Evolutionary conservation across 2,888 invertebrate species (phyloP).

Genomic region (Drosophila subsilvestris): DNA sequence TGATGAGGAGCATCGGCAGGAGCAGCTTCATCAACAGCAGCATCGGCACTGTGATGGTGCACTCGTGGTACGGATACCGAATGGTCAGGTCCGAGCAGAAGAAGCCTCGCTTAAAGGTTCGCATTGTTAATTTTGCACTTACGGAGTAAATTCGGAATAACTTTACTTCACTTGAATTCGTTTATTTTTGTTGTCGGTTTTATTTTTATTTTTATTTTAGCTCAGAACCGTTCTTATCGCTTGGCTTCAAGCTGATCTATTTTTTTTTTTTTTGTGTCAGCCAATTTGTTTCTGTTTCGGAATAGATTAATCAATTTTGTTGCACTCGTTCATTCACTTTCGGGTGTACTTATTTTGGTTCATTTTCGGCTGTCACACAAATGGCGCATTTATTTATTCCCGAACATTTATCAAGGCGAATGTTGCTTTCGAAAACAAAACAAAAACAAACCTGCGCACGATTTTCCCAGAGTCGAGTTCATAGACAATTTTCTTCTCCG

Average conservation of each 20-base stretch:
- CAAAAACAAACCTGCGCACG: constrained; percentile 24
- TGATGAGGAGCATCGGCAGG: constrained; percentile 78
- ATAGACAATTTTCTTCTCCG: constrained; percentile 50
- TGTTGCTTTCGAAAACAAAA: constrained; percentile 17
- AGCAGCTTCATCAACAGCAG: constrained; percentile 76
- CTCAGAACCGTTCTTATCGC: constrained; percentile 46
- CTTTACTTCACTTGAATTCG: not conserved
- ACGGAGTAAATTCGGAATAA: not conserved
- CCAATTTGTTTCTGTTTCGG: constrained; percentile 25
- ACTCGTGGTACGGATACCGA: constrained; percentile 80
- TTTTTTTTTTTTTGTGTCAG: constrained; percentile 21
- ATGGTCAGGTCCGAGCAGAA: constrained; percentile 78
- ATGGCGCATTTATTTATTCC: constrained; percentile 64
- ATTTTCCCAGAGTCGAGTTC: constrained; percentile 31
- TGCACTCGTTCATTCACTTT: constrained; percentile 41
- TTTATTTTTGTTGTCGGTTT: no score
- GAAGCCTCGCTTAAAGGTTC: constrained; percentile 79
- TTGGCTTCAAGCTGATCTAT: constrained; percentile 24
- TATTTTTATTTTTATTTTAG: not conserved
- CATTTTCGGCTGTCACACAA: constrained; percentile 45
- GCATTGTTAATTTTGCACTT: constrained; percentile 52
- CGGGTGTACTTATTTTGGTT: constrained; percentile 2
- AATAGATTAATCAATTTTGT: constrained; percentile 24
- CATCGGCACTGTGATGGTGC: constrained; percentile 80
- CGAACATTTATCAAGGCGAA: constrained; percentile 39